Evolutionary conservation across 1,140 invertebrate genomes (phyloP).

Genomic region (Lamellibrachia luymesi): DNA sequence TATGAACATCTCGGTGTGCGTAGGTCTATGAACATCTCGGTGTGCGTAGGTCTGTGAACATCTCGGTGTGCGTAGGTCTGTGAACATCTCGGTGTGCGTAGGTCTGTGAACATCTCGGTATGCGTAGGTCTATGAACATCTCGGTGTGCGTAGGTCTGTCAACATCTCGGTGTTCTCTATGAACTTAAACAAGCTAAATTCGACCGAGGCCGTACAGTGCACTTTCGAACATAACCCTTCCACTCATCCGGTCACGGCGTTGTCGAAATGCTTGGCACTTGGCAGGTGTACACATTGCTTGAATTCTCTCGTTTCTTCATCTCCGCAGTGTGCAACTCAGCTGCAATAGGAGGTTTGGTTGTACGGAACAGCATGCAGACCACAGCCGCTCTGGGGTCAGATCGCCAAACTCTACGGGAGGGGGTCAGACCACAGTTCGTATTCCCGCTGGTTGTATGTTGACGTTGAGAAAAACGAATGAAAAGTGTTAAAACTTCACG

Average conservation of each 20-base stretch:
- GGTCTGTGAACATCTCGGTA: too few species aligned
- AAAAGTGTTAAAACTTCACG: too few species aligned
- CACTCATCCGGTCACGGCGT: not conserved
- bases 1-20: too few species aligned
- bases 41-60: too few species aligned
- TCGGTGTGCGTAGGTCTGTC: too few species aligned
- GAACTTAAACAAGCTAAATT: not conserved
- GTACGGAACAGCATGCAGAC: not conserved
- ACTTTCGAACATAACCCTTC: not conserved
- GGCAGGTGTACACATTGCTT: not conserved
- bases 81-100: too few species aligned
- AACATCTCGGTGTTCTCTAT: not conserved
- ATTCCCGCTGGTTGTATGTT: not conserved
- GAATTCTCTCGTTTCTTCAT: not conserved
- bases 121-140: too few species aligned
- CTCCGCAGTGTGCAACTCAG: not conserved
- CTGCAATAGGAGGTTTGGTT: not conserved
- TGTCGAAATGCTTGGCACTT: not conserved
- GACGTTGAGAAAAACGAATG: not conserved
- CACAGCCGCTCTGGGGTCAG: too few species aligned
- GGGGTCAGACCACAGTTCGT: not conserved
- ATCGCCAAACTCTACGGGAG: too few species aligned
- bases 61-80: too few species aligned
- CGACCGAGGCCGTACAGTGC: not conserved
- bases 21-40: too few species aligned